These are phyloP conservation scores for Agriotes lineatus DNA, from an alignment of 2,888 invertebrate species.

Conservation along the genomic window DNA sequence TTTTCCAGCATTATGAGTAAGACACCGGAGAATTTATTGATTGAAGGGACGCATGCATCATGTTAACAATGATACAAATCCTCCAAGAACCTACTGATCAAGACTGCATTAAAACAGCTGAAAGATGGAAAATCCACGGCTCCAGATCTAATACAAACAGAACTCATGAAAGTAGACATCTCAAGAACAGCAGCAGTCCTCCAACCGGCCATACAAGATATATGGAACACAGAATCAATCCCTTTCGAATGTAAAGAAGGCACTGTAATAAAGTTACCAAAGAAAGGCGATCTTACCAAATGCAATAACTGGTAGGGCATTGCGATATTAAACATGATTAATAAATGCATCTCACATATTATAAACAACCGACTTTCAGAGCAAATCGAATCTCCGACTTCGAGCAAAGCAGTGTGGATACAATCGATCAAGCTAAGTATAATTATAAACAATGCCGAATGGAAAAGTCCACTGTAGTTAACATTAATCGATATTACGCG, in stretches of 20 bases:
- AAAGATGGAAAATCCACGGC: neutral
- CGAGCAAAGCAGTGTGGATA: neutral
- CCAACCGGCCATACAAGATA: neutral
- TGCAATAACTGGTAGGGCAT: neutral
- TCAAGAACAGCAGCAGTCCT: neutral
- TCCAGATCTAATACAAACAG: neutral
- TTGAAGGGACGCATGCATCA: neutral
- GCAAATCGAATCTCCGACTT: neutral
- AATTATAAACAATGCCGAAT: neutral
- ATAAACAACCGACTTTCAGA: neutral
- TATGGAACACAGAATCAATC: neutral
- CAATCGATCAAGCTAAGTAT: neutral
- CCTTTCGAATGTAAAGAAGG: neutral
- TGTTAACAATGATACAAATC: neutral
- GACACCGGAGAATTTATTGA: neutral
- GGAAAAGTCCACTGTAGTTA: neutral
- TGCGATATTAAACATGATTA: too few species aligned
- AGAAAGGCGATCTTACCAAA: slow-evolving; percentile 1
- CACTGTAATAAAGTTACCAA: neutral
- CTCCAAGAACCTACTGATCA: too few species aligned
- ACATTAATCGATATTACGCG: neutral
- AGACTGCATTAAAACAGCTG: neutral
- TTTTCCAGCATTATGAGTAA: neutral
- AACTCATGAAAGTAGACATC: slow-evolving; percentile 5
- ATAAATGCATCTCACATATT: too few species aligned